phyloP scores from a whole-genome alignment of 2,888 invertebrate species.

The Harmothoe impar region DNA sequence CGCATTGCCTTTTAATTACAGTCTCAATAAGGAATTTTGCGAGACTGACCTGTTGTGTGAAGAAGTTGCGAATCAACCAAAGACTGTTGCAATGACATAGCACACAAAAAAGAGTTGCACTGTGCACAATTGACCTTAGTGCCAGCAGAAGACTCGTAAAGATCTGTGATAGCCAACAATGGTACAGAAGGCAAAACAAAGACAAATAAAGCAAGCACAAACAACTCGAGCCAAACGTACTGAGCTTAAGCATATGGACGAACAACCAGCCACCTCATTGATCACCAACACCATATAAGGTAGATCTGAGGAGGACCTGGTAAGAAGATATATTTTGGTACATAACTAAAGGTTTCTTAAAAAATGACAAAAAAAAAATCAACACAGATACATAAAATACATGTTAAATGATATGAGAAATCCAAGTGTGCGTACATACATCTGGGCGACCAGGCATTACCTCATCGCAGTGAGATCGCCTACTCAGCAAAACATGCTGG shows the following conservation, averaged over 20 bases:
- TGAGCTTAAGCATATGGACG: background rate
- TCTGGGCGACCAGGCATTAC: background rate
- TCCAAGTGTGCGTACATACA: slow-evolving; percentile 27
- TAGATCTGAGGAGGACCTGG: slow-evolving; percentile 32
- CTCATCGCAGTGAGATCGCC: background rate
- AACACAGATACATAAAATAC: background rate
- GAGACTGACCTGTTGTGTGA: background rate
- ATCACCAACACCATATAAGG: slow-evolving; percentile 15
- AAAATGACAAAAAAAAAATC: background rate
- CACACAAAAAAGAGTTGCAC: slow-evolving; percentile 17
- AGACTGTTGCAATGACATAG: background rate
- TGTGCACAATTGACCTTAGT: slow-evolving; percentile 28
- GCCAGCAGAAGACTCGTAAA: slow-evolving; percentile 33
- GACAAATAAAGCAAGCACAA: slow-evolving; percentile 46
- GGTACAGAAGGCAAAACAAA: slow-evolving; percentile 37
- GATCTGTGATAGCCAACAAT: slow-evolving; percentile 50
- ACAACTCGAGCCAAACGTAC: background rate
- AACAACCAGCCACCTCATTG: background rate
- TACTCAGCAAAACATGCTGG: background rate
- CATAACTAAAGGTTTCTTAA: background rate
- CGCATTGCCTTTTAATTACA: slow-evolving; percentile 19
- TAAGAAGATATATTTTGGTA: slow-evolving; percentile 24
- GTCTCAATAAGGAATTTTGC: background rate
- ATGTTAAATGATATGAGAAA: background rate
- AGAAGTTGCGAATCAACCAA: slow-evolving; percentile 33